Conservation (phyloP, 1,140 invertebrate genomes). For the Campoletis sonorensis region DNA sequence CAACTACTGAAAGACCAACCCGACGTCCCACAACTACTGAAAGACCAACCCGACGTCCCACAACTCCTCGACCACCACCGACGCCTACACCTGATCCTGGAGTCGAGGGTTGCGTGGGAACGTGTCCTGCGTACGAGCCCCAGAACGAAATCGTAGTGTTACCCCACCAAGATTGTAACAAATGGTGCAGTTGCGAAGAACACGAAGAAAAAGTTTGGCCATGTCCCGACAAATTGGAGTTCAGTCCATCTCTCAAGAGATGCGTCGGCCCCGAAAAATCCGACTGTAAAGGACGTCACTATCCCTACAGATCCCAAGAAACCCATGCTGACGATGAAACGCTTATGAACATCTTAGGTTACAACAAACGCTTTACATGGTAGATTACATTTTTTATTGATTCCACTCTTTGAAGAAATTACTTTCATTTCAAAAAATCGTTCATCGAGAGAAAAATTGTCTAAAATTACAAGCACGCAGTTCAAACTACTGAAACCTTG, state of each 20-base stretch:
- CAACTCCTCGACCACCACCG: not conserved
- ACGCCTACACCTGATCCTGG: not conserved
- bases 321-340: not conserved
- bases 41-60: not conserved
- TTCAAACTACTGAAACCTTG: too few species aligned
- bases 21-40: not conserved
- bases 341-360: not conserved
- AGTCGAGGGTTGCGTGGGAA: not conserved
- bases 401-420: not conserved
- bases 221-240: not conserved
- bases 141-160: not conserved
- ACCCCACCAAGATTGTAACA: slow-evolving; percentile 53
- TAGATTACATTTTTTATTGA: not conserved
- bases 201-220: slow-evolving; percentile 1
- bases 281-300: not conserved
- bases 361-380: not conserved
- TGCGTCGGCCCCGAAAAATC: not conserved
- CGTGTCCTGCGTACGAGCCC: not conserved
- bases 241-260: not conserved
- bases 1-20: not conserved
- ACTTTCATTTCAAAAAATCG: not conserved
- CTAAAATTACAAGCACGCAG: too few species aligned
- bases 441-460: too few species aligned
- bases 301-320: not conserved
- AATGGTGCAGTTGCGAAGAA: slow-evolving; percentile 64